Evolutionary conservation across 2,113 vertebrate species (phyloP).

Genomic region (Reinhardtius hippoglossoides): DNA sequence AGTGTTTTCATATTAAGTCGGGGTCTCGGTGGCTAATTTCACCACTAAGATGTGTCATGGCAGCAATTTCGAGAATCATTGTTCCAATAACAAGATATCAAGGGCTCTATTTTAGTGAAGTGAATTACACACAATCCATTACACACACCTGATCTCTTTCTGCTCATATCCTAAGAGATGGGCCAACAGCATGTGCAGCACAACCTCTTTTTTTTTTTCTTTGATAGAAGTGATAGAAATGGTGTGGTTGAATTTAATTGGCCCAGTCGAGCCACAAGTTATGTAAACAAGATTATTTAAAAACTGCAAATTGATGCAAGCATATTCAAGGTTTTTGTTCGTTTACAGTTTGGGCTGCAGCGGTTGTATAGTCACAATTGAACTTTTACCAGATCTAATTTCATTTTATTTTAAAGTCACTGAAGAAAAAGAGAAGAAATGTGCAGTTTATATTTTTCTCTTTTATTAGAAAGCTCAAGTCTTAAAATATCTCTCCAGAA

Average conservation of each 20-base stretch:
- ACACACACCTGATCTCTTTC: not conserved
- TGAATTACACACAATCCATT: conserved; percentile 17
- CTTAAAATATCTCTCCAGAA: conserved; percentile 3
- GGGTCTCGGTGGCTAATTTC: conserved; percentile 15
- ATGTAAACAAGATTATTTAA: not conserved
- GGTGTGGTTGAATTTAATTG: conserved; percentile 8
- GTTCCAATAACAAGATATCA: conserved; percentile 31
- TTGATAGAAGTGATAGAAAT: conserved; percentile 1
- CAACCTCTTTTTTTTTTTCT: not conserved
- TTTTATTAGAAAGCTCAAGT: not conserved
- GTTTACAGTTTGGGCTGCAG: not conserved
- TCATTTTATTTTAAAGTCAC: not conserved
- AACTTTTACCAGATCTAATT: not conserved
- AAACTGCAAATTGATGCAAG: conserved; percentile 1
- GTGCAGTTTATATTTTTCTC: not conserved
- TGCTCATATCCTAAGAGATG: not conserved
- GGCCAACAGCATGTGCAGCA: not conserved
- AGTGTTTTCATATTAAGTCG: conserved; percentile 21
- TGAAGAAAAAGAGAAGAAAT: not conserved
- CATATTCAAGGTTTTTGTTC: conserved; percentile 1
- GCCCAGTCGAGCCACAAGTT: not conserved
- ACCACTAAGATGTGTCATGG: conserved; percentile 28
- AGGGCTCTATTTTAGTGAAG: not conserved
- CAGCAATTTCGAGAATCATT: conserved; percentile 22
- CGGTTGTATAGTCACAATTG: not conserved